A percentile compares a stretch with the other conserved stretches of the same genome.
Evolutionary conservation across 2,113 vertebrate species (phyloP).

Genomic region (Nansenia antarctica): DNA sequence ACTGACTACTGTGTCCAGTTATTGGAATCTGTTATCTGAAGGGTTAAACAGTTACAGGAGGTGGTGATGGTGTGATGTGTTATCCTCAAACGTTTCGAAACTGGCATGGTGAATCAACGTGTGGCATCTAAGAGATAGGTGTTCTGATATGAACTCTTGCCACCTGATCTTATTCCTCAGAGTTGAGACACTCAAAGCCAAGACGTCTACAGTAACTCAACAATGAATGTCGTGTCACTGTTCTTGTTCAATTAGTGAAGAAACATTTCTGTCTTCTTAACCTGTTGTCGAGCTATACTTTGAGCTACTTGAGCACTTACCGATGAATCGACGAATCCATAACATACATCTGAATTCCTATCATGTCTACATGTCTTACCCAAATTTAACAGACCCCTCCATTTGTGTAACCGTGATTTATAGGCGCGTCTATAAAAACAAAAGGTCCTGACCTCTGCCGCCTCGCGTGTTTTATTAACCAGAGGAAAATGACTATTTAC

Average conservation of each 20-base stretch:
- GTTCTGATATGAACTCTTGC: not conserved
- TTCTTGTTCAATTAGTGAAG: not conserved
- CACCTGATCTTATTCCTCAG: not conserved
- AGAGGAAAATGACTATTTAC: conserved; percentile 43
- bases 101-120: conserved; percentile 31
- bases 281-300: too few relatives aligned
- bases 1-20: conserved; percentile 19
- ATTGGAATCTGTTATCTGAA: conserved; percentile 32
- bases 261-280: too few relatives aligned
- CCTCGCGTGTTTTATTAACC: conserved; percentile 27
- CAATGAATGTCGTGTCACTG: not conserved
- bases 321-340: not conserved
- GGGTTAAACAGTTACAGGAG: conserved; percentile 24
- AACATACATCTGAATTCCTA: not conserved
- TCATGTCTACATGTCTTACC: not conserved
- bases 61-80: conserved; percentile 36
- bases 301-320: too few relatives aligned
- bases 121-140: conserved; percentile 43
- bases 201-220: not conserved
- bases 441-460: conserved; percentile 5
- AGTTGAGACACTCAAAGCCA: not conserved
- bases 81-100: conserved; percentile 37
- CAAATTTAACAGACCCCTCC: not conserved
- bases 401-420: conserved; percentile 22
- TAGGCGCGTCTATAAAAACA: conserved; percentile 16